Base-by-base conservation (phyloP, 2,888 invertebrate species). In the Stegophylla sp. region DNA sequence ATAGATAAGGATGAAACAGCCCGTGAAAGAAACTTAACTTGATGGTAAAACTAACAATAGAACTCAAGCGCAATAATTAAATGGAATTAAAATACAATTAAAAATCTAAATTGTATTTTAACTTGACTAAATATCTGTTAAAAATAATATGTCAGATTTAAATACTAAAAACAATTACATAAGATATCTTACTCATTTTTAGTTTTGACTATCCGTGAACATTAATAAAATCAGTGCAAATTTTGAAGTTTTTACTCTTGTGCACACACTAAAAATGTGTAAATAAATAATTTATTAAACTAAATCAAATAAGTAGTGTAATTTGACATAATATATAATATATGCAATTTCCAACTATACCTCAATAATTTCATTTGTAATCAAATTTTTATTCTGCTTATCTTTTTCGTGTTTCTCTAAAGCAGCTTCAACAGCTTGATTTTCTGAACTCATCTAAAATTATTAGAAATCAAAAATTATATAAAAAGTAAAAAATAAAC, bases 401-500 rank as follows among this genome's bases (percentile, higher is more conserved):
- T 83, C 82, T 41, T 83, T 83, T 74, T 84, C 83, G 71, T 85
- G 85, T 72, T 83, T 84, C 77, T 84, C 84, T 72, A 85, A 74
- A 17, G 85, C 85, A 45, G 83, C 84, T 64, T 83, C 84, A 28
- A 85, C 83, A 67, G 84, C 83, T 59, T 83, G 83, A 82, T 85
- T 85, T 76, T 84, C 85, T 82, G 84, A 85, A 51, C 83, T 83
- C 26, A 84, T 76, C 84, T 84, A 34, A 34, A 82, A 72, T 51
- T 69, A 69, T 56, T 69, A 69, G 56, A 56, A 34, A 34, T 34
- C 7, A 34, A 7, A 3, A 7, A 34, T 34, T 34, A 5, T 34
- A 34, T 34, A 34, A 34, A 34, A 34, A 34, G 7, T 34, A 7
- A 34, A 7, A 34, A 34, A 34, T 5, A 34, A 34, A 34, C 3